Conservation (phyloP, 1,140 invertebrate genomes). For the Hylaeus volcanicus region DNA sequence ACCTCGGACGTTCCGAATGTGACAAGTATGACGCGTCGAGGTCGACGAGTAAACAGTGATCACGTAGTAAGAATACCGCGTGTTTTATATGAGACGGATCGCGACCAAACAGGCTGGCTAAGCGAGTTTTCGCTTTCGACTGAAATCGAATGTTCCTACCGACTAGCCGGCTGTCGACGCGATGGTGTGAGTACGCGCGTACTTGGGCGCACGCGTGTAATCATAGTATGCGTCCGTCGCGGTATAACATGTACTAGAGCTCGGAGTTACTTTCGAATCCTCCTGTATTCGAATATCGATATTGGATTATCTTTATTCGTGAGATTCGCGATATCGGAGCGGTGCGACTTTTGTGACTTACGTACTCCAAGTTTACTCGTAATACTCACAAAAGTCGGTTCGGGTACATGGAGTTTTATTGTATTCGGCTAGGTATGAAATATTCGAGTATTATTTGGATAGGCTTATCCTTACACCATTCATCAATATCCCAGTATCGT, state of each 20-base stretch:
- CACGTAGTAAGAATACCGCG: slow-evolving; percentile 4
- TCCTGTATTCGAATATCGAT: no score
- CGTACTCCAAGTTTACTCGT: no score
- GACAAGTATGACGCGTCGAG: background rate
- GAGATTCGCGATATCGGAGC: no score
- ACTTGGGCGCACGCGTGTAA: slow-evolving; percentile 18
- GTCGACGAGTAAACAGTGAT: background rate
- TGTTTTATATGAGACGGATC: slow-evolving; percentile 12
- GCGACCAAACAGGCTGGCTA: slow-evolving; percentile 34
- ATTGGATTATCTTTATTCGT: no score
- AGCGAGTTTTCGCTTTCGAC: slow-evolving; percentile 70
- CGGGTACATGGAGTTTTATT: no score
- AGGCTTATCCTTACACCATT: background rate
- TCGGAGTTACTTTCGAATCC: no score
- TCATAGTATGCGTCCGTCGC: slow-evolving; percentile 2
- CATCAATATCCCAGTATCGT: slow-evolving; percentile 27
- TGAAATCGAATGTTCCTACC: slow-evolving; percentile 67
- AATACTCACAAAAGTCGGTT: no score
- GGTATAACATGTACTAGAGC: no score
- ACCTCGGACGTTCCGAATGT: background rate
- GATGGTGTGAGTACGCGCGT: slow-evolving; percentile 26
- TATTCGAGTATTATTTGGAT: no score
- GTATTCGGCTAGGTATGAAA: no score
- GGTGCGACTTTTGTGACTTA: no score
- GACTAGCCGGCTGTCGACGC: slow-evolving; percentile 8